phyloP scores from a whole-genome alignment of 53 echinoderm and acorn worm species.

The Antedon mediterranea region DNA sequence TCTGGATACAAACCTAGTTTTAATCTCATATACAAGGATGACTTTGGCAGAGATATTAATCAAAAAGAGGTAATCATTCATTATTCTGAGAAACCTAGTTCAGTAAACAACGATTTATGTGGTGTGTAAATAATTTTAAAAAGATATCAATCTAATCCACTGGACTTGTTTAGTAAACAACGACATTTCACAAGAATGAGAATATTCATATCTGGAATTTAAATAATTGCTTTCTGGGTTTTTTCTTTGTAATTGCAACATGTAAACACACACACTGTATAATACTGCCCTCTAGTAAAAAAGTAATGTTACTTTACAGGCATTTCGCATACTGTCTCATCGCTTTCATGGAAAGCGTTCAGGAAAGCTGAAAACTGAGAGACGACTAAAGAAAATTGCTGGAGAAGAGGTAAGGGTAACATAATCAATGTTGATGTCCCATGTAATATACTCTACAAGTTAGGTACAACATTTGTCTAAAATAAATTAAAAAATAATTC shows the following conservation, averaged over 20 bases:
- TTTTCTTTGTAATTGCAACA: no score
- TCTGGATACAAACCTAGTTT: slow-evolving; percentile 65
- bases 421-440: not conserved
- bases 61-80: slow-evolving; percentile 69
- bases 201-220: no score
- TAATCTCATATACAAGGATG: slow-evolving; percentile 75
- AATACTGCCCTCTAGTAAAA: no score
- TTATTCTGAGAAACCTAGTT: not conserved
- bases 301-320: slow-evolving; percentile 18
- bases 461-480: not conserved
- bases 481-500: no score
- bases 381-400: slow-evolving; percentile 62
- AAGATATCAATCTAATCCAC: no score
- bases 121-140: no score
- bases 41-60: slow-evolving; percentile 65
- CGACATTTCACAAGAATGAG: no score
- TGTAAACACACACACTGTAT: no score
- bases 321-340: slow-evolving; percentile 82
- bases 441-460: not conserved
- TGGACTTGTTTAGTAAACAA: no score
- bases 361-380: slow-evolving; percentile 96
- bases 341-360: slow-evolving; percentile 99
- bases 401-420: slow-evolving; percentile 60
- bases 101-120: no score
- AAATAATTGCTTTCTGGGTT: no score